Conservation (phyloP, 2,113 vertebrate species). For the Sterrhoptilus dennistouni region DNA sequence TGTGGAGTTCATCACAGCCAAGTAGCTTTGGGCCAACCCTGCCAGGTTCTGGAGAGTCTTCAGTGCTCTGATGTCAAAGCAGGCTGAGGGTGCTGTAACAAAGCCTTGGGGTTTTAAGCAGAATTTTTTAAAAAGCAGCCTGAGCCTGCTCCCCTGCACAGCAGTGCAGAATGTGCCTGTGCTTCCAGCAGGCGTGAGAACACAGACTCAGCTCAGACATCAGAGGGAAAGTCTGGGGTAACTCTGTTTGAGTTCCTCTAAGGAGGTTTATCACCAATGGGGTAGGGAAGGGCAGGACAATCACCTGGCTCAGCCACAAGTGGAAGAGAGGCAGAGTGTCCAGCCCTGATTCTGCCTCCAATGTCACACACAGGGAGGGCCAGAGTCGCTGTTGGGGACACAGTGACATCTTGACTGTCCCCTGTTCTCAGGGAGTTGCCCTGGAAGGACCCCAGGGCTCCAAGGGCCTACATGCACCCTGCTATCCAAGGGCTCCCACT, state of each 20-base stretch:
- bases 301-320: neutral
- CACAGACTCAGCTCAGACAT: neutral
- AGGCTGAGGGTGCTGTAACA: neutral
- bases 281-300: neutral
- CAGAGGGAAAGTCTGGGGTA: neutral
- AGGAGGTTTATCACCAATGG: neutral
- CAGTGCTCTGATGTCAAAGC: neutral
- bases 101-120: neutral
- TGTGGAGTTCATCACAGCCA: neutral
- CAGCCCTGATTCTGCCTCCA: neutral
- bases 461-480: neutral
- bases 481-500: neutral
- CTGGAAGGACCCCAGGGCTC: neutral
- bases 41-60: neutral
- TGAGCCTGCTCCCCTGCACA: neutral
- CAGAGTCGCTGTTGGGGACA: rapidly evolving
- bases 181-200: neutral
- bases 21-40: neutral
- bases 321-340: neutral
- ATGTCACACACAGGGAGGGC: neutral
- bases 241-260: neutral
- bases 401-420: neutral
- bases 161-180: neutral
- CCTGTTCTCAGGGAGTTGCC: neutral
- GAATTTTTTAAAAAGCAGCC: neutral